Base-by-base conservation (phyloP, 2,113 vertebrate genomes). In the Tragelaphus imberbis region DNA sequence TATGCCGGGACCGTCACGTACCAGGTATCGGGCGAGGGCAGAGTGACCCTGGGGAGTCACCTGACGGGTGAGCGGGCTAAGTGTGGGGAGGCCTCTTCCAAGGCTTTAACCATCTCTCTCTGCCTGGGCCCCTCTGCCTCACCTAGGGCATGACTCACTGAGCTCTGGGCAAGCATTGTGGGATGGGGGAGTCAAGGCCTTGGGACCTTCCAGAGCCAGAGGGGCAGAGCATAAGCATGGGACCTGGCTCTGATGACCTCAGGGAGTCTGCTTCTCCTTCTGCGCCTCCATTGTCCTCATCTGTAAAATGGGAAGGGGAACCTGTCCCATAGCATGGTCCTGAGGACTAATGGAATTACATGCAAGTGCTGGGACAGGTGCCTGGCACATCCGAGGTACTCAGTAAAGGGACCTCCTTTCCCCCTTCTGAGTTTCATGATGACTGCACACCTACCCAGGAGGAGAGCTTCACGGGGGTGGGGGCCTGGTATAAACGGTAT, bases 1-100 rank as follows among this genome's bases (percentile, higher is more conserved):
- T 99, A 99, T 1, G 99, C 99, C 7, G 99, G 99, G 49, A 98
- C 99, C 1, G 99, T 99, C 97, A 99, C 99, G 36, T 99, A 99
- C 97, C 99, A 99, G 99, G 99, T 99, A 98, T 23, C 2, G 77
- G 6, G 65, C 23, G 55, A 90, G 94, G 51, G 44, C 16, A 3
- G 0, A 6, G 58, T 59, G 87, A 80, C 47, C 36, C 21, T 25
- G 40, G 40, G 33, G 89, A 94, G 86, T 95, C 91, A 93, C 56
- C 61, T 7, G 19, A 33, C 3, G 13, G 53, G 28, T 47, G 65
- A 56, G 25, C 27, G 19, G 40, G 13, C 9, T 23, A 33, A 33
- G 44, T 47, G 28, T 84, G 30, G 81, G 19, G 49, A 58, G 53
- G 8, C 53, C 16, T 55, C 61, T 87, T 58, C 49, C 25, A 47